phyloP scores from a whole-genome alignment of 2,113 vertebrate genomes.

The Petrocephalus microphthalmus region DNA sequence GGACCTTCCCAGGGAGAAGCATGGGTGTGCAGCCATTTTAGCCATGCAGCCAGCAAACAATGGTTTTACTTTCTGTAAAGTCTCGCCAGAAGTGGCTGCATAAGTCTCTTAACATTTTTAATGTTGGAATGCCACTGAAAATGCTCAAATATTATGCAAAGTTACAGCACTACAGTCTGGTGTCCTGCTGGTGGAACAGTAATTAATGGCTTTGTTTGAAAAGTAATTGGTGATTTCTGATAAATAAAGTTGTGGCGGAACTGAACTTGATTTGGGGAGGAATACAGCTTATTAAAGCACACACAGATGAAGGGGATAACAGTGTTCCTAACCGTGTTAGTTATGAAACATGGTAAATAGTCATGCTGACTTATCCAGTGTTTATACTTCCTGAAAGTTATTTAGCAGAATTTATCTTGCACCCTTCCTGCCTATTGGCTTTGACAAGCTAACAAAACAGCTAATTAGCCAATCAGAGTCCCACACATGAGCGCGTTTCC shows the following conservation, averaged over 20 bases:
- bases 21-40: constrained; percentile 19
- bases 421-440: constrained; percentile 24
- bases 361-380: background rate
- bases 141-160: background rate
- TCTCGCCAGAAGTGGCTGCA: background rate
- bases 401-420: background rate
- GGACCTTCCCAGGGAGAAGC: constrained; percentile 28
- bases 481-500: constrained; percentile 5
- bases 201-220: background rate
- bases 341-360: background rate
- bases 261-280: background rate
- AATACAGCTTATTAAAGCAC: background rate
- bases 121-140: background rate
- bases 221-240: background rate
- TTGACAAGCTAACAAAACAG: background rate
- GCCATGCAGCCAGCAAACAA: constrained; percentile 28
- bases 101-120: background rate
- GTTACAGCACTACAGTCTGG: background rate
- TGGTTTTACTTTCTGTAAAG: constrained; percentile 3
- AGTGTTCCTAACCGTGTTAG: background rate
- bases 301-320: background rate
- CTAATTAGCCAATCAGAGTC: background rate
- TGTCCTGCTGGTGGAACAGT: background rate
- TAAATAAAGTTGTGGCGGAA: background rate
- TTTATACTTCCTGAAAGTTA: constrained; percentile 6